Percentiles rank a stretch among this genome's conserved stretches.
phyloP scores from a whole-genome alignment of 2,888 invertebrate genomes.

The Rhorus exstirpatorius region DNA sequence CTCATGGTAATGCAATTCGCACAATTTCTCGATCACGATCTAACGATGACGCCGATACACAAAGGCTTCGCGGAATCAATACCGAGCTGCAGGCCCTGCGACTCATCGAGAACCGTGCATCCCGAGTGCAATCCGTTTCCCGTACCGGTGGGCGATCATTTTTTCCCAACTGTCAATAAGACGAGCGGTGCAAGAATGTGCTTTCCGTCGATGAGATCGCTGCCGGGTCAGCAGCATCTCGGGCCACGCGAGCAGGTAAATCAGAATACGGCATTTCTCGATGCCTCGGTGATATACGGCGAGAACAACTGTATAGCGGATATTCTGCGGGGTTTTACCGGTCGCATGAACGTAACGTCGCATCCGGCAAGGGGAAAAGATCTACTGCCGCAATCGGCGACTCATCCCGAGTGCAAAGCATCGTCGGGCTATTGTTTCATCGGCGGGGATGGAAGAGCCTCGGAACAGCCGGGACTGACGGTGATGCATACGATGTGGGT shows the following conservation, averaged over 20 bases:
- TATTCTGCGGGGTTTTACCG: conserved; percentile 92
- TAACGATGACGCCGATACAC: conserved; percentile 97
- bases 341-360: conserved; percentile 93
- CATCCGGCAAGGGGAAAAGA: conserved; percentile 92
- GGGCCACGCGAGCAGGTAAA: conserved; percentile 97
- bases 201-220: conserved; percentile 97
- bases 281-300: conserved; percentile 95
- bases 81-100: conserved; percentile 95
- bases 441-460: conserved; percentile 96
- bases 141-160: conserved; percentile 95
- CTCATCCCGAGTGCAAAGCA: conserved; percentile 95
- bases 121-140: conserved; percentile 98
- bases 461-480: conserved; percentile 96
- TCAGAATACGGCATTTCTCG: conserved; percentile 96
- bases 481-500: conserved; percentile 95
- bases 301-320: conserved; percentile 94
- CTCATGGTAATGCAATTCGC: conserved; percentile 98
- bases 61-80: conserved; percentile 97
- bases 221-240: conserved; percentile 95
- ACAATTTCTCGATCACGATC: conserved; percentile 97
- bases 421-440: conserved; percentile 95
- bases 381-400: conserved; percentile 92
- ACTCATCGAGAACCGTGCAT: conserved; percentile 95
- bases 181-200: conserved; percentile 94
- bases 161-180: conserved; percentile 94